A percentile compares a stretch with the other conserved stretches of the same genome.
Conservation (phyloP, 2,113 vertebrate genomes). For the Odontophorus gujanensis region DNA sequence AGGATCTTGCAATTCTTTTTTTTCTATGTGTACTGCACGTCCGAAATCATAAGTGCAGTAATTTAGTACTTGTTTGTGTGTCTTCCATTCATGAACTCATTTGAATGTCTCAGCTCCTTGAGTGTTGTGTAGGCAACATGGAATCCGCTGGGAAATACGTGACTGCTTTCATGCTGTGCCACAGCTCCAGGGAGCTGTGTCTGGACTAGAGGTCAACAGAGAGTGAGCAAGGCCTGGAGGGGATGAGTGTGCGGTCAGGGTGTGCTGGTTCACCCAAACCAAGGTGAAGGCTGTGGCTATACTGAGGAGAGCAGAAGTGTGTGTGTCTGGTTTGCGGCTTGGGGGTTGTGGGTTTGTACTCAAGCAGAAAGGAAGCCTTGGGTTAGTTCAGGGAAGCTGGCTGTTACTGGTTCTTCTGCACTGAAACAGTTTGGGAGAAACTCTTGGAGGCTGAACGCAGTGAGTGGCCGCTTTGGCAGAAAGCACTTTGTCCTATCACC, state of each 20-base stretch:
- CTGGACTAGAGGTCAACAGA: background rate
- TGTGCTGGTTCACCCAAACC: fast-evolving
- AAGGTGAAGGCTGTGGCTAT: background rate
- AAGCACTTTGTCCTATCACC: background rate
- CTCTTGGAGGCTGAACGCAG: background rate
- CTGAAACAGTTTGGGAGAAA: background rate
- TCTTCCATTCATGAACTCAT: background rate
- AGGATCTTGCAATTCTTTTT: background rate
- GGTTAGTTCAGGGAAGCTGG: background rate
- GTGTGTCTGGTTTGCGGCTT: background rate
- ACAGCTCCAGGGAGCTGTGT: background rate
- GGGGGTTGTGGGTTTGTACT: background rate
- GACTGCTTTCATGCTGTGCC: background rate
- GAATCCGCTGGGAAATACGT: background rate
- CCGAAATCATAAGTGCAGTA: background rate
- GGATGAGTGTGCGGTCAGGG: fast-evolving
- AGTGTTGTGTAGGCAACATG: background rate
- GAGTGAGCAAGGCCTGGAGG: background rate
- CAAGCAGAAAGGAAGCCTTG: background rate
- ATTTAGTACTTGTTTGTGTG: background rate
- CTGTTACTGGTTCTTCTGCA: background rate
- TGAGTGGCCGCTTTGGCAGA: background rate
- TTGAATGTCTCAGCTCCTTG: background rate
- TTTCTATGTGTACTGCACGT: background rate
- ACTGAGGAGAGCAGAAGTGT: background rate